Evolutionary conservation across 2,888 invertebrate species (phyloP).

Genomic region (Sericinus montela): DNA sequence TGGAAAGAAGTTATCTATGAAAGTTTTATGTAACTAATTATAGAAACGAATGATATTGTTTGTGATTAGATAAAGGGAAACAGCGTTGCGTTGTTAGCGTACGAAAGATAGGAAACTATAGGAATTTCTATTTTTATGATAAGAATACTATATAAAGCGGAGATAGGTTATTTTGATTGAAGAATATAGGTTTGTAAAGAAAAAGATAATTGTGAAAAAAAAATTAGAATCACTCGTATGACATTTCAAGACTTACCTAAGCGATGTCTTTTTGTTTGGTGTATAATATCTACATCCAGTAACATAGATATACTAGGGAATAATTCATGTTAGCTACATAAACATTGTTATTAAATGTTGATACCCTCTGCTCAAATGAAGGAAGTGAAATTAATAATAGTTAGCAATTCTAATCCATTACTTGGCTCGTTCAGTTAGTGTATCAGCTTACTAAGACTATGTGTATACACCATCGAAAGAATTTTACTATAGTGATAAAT

Average conservation of each 20-base stretch:
- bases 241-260: too few relatives aligned
- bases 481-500: neutral
- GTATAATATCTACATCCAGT: too few relatives aligned
- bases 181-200: too few relatives aligned
- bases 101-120: neutral
- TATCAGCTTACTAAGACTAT: slow-evolving; percentile 5
- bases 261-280: too few relatives aligned
- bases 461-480: neutral
- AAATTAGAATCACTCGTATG: too few relatives aligned
- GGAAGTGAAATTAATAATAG: slow-evolving; percentile 10
- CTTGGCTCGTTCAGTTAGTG: slow-evolving; percentile 8
- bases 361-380: neutral
- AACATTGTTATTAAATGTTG: too few relatives aligned
- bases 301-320: too few relatives aligned
- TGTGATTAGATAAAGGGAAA: neutral
- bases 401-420: slow-evolving; percentile 6
- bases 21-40: neutral
- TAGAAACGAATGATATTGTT: neutral
- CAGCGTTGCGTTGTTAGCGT: neutral
- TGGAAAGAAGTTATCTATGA: neutral
- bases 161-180: too few relatives aligned
- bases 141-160: neutral
- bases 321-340: too few relatives aligned
- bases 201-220: too few relatives aligned
- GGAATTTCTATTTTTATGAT: slow-evolving; percentile 5